phyloP scores from a whole-genome alignment of 2,113 vertebrate genomes.

The Hydrochoerus hydrochaeris region DNA sequence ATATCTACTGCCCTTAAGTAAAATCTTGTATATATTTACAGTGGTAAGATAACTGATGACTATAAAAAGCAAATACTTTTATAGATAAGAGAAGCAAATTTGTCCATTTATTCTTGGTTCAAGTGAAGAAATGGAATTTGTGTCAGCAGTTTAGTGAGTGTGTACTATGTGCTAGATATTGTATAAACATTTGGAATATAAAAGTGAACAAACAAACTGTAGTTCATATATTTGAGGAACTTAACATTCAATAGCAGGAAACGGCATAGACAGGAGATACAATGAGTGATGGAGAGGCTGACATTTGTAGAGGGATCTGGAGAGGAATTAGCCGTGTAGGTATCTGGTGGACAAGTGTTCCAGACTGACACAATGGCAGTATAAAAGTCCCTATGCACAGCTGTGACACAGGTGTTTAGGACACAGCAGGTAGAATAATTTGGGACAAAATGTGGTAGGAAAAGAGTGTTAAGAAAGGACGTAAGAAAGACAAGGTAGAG shows the following conservation, averaged over 20 bases:
- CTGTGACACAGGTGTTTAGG: neutral
- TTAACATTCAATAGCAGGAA: neutral
- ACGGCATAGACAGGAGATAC: neutral
- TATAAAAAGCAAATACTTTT: constrained; percentile 12
- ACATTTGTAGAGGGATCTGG: neutral
- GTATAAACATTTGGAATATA: neutral
- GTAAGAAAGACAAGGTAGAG: neutral
- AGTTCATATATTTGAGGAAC: neutral
- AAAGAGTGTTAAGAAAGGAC: neutral
- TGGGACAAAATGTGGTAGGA: neutral
- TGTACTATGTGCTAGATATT: neutral
- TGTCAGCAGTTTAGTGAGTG: neutral
- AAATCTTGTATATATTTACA: constrained; percentile 21
- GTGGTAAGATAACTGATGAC: neutral
- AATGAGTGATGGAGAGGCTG: neutral
- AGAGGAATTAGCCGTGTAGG: neutral
- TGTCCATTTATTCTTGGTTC: neutral
- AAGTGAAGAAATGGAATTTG: neutral
- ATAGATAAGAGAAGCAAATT: neutral
- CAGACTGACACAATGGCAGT: neutral
- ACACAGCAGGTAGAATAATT: neutral
- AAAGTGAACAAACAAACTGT: neutral
- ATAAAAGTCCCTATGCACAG: neutral
- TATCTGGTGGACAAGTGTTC: neutral
- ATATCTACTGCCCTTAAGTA: neutral